Base-by-base conservation (phyloP, 1,140 invertebrate genomes). In the Samia ricini region DNA sequence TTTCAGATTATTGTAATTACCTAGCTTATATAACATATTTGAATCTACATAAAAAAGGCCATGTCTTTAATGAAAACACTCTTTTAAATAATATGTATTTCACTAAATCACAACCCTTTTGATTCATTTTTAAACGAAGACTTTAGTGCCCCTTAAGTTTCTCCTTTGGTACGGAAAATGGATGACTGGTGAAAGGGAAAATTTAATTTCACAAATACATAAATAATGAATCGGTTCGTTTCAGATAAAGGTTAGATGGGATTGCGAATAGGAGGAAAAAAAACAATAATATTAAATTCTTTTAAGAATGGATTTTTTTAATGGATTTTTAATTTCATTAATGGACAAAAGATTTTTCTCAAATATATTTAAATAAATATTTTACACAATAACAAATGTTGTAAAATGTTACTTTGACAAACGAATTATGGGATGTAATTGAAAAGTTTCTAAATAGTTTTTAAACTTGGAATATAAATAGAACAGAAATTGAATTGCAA, bases 161-260 rank as follows among this genome's bases (percentile, higher is more conserved):
- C 33, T 12, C 12, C 33, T 42, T 12, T 10, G 33, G n/a, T 15
- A 42, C 33, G n/a, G 33, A 42, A 12, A 42, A 42, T 42, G 33
- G 33, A 42, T 42, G 12, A 42, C 33, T 7, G 15, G 3, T 42
- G 33, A 42, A 42, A 42, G 33, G 33, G 33, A 42, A 42, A 42
- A 42, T 42, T 42, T 42, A 42, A 42, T 42, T 42, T 42, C 33
- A 42, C 33, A 42, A 42, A 42, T 42, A 42, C 33, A 42, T 42
- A 42, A 42, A 42, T 42, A 42, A 42, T 42, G 33, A 42, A 42
- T 12, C 33, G 33, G 33, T 42, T 42, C 33, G 4, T 42, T 42
- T 42, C 33, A 42, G n/a, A 42, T 42, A 42, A 42, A 12, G 4
- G 33, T 15, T 42, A 15, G 12, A 12, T 15, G 12, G 33, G n/a